phyloP scores from a whole-genome alignment of 2,113 vertebrate genomes.

The Neotoma lepida region DNA sequence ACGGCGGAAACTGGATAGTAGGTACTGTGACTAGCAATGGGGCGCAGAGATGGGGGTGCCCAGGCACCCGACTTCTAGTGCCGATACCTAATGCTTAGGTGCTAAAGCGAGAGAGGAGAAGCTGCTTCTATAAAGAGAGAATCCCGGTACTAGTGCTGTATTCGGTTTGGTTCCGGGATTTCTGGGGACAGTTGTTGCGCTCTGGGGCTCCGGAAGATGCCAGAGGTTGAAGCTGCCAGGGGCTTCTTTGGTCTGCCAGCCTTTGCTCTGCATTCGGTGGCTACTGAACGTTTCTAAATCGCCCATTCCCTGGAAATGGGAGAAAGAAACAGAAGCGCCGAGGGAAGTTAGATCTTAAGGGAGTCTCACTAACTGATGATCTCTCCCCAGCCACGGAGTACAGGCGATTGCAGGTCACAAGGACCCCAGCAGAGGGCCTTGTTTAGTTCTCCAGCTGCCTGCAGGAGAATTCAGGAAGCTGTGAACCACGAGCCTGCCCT shows the following conservation, averaged over 20 bases:
- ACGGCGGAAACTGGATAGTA: neutral
- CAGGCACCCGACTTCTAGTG: neutral
- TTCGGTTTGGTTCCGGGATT: neutral
- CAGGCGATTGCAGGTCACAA: neutral
- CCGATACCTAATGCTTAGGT: neutral
- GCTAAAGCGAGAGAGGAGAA: neutral
- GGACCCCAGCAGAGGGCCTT: conserved; percentile 71
- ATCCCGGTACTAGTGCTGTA: too few species aligned
- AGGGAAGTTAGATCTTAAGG: neutral
- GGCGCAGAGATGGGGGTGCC: neutral
- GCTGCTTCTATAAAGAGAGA: neutral
- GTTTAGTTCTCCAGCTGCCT: neutral
- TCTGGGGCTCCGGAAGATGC: neutral
- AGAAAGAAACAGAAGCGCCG: neutral
- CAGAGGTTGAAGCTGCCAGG: conserved; percentile 7
- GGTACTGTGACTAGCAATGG: neutral
- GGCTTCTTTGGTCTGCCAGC: neutral
- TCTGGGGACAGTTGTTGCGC: neutral
- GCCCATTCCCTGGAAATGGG: neutral
- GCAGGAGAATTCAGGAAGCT: neutral
- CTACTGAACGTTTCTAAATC: neutral
- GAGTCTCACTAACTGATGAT: neutral
- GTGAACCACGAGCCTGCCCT: neutral
- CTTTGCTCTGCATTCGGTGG: neutral
- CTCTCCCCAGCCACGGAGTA: neutral